phyloP scores from a whole-genome alignment of 2,888 invertebrate genomes.

The Subacronicta megacephala region DNA sequence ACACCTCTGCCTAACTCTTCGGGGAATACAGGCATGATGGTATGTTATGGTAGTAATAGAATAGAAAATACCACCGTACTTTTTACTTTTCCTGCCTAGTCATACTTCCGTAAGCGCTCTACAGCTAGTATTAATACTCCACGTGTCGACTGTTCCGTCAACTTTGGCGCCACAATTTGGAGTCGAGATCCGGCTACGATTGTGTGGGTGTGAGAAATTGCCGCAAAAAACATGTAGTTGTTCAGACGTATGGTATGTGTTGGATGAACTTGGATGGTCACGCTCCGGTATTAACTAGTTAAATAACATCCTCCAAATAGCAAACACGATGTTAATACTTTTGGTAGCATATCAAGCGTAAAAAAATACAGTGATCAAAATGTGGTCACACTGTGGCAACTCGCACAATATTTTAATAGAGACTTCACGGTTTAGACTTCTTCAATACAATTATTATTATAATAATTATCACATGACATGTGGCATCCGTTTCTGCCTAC shows the following conservation, averaged over 20 bases:
- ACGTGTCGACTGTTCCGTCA: constrained; percentile 65
- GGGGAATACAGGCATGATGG: too few species aligned
- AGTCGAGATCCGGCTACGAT: constrained; percentile 67
- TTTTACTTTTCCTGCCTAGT: neutral
- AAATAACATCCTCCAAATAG: constrained; percentile 19
- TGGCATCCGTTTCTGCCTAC: too few species aligned
- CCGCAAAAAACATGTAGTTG: constrained; percentile 39
- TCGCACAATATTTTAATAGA: too few species aligned
- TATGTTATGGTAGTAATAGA: too few species aligned
- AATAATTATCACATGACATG: too few species aligned
- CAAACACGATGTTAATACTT: neutral
- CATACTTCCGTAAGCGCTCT: constrained; percentile 4
- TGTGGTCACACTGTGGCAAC: too few species aligned
- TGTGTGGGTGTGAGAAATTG: constrained; percentile 56
- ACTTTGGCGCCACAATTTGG: constrained; percentile 77
- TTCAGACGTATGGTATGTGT: constrained; percentile 22
- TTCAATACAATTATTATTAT: too few species aligned
- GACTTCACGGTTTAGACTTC: too few species aligned
- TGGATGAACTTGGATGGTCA: constrained; percentile 18
- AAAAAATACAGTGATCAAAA: too few species aligned
- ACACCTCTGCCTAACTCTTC: too few species aligned
- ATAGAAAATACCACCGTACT: too few species aligned
- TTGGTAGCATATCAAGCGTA: neutral
- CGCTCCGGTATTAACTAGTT: neutral
- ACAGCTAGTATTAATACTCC: constrained; percentile 6